Conservation (phyloP, 2,797 vertebrate genomes). For the Taenioides sp. region DNA sequence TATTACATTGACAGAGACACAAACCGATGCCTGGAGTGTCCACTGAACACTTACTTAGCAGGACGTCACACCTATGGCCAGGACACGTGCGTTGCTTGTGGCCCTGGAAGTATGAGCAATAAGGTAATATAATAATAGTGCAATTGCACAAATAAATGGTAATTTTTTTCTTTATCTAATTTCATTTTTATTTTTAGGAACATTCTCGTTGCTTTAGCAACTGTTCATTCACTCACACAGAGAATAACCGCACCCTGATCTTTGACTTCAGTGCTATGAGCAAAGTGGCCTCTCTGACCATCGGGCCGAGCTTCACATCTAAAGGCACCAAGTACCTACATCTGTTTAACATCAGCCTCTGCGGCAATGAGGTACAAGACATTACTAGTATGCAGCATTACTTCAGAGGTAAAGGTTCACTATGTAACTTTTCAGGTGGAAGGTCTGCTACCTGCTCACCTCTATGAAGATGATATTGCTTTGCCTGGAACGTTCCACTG, state of each 20-base stretch:
- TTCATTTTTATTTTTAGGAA: conserved; percentile 74
- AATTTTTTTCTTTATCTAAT: neutral
- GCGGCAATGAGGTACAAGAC: conserved; percentile 85
- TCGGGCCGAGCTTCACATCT: conserved; percentile 95
- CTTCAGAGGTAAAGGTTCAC: neutral
- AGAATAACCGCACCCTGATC: conserved; percentile 85
- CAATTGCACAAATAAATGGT: neutral
- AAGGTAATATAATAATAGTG: conserved; percentile 67
- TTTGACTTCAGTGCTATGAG: conserved; percentile 89
- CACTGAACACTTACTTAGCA: conserved; percentile 86
- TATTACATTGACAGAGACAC: conserved; percentile 90
- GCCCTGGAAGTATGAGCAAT: conserved; percentile 88
- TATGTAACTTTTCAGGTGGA: neutral
- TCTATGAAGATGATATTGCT: no score
- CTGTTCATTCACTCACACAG: conserved; percentile 83
- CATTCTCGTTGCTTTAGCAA: conserved; percentile 91
- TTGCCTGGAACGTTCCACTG: no score
- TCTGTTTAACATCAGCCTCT: conserved; percentile 95
- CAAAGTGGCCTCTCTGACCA: conserved; percentile 83
- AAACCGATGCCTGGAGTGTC: conserved; percentile 90
- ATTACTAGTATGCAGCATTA: neutral
- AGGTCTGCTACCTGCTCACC: no score
- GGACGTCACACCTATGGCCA: conserved; percentile 86
- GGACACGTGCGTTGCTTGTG: conserved; percentile 88
- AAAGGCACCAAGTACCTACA: conserved; percentile 97